phyloP scores from a whole-genome alignment of 2,797 vertebrate genomes.

The Salarias fasciatus region DNA sequence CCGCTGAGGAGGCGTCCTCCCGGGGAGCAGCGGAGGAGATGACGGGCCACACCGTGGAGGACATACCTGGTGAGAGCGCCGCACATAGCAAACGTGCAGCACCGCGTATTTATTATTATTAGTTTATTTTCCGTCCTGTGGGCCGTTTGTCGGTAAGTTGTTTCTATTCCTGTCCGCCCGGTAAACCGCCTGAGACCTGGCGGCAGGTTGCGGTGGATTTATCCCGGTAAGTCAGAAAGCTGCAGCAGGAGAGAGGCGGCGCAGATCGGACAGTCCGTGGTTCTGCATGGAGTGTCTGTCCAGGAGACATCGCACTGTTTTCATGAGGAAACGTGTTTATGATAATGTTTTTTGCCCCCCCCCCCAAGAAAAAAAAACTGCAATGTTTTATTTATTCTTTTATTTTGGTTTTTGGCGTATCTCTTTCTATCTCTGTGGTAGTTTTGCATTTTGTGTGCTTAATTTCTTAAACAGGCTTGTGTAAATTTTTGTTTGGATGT shows the following conservation, averaged over 20 bases:
- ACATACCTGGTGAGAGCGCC: slow-evolving; percentile 66
- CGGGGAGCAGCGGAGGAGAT: slow-evolving; percentile 39
- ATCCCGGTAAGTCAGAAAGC: slow-evolving; percentile 36
- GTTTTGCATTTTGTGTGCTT: no score
- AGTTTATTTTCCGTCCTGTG: background rate
- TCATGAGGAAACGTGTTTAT: no score
- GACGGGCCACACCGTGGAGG: slow-evolving; percentile 58
- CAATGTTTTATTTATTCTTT: no score
- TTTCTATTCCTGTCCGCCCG: slow-evolving; percentile 59
- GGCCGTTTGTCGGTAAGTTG: slow-evolving; percentile 24
- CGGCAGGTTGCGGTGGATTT: slow-evolving; percentile 59
- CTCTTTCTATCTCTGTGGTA: no score
- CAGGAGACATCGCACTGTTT: no score
- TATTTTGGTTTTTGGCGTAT: no score
- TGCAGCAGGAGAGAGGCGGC: no score
- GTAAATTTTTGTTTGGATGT: no score
- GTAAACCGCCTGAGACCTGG: slow-evolving; percentile 52
- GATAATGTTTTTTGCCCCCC: no score
- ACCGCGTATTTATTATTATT: background rate
- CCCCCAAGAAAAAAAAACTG: no score
- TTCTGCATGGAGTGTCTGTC: background rate
- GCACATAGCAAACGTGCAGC: background rate
- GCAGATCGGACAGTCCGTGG: no score
- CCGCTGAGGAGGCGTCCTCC: slow-evolving; percentile 6
- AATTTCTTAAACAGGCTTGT: no score